Evolutionary conservation across 2,888 invertebrate species (phyloP).

Genomic region (Monochamus alternatus): DNA sequence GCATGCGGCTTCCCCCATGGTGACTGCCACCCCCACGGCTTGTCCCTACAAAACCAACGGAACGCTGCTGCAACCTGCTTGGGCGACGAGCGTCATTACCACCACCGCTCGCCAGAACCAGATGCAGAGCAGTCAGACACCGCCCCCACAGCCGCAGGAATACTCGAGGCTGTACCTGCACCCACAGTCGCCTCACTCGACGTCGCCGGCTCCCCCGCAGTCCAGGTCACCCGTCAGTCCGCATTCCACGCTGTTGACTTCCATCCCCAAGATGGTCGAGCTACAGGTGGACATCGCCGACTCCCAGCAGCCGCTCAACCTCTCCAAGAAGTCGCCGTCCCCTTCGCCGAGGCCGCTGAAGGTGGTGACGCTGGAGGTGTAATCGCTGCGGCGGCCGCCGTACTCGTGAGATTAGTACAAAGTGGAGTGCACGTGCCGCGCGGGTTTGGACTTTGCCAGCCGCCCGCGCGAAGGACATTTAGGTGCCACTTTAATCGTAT

Average conservation of each 20-base stretch:
- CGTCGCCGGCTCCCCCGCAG: slow-evolving; percentile 68
- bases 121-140: slow-evolving; percentile 67
- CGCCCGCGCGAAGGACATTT: slow-evolving; percentile 50
- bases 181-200: slow-evolving; percentile 70
- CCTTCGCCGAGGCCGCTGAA: slow-evolving; percentile 80
- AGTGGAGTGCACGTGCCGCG: slow-evolving; percentile 62
- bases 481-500: slow-evolving; percentile 71
- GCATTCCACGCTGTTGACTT: slow-evolving; percentile 67
- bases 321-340: slow-evolving; percentile 89
- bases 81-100: slow-evolving; percentile 77
- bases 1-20: slow-evolving; percentile 71
- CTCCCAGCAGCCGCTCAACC: slow-evolving; percentile 87
- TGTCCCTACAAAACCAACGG: slow-evolving; percentile 66
- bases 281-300: slow-evolving; percentile 89
- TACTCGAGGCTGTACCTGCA: slow-evolving; percentile 69
- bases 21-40: slow-evolving; percentile 73
- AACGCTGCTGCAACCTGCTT: slow-evolving; percentile 67
- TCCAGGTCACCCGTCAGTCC: slow-evolving; percentile 68
- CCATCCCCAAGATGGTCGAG: slow-evolving; percentile 76
- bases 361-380: slow-evolving; percentile 69
- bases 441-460: slow-evolving; percentile 41
- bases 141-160: slow-evolving; percentile 70
- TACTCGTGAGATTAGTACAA: slow-evolving; percentile 65
- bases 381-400: slow-evolving; percentile 49
- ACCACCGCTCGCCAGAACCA: slow-evolving; percentile 72